These are phyloP conservation scores for Helicoverpa armigera DNA, from an alignment of 1,140 invertebrate genomes.

Conservation along the genomic window DNA sequence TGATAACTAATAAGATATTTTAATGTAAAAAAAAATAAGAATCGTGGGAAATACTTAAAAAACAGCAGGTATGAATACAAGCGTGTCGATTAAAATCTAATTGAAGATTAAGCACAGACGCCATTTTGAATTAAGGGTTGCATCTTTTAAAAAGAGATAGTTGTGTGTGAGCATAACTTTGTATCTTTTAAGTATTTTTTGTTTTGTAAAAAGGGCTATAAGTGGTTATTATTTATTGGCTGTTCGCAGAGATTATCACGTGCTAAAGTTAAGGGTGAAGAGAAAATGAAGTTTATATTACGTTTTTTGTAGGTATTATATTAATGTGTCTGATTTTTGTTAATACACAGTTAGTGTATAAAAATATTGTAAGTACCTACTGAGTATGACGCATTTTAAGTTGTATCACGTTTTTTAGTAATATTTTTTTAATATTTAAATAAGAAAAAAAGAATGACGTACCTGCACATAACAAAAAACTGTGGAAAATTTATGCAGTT, in stretches of 20 bases:
- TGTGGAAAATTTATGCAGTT: too few relatives aligned
- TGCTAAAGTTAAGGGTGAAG: neutral
- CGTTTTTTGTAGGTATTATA: too few relatives aligned
- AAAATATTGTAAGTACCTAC: too few relatives aligned
- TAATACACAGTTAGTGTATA: too few relatives aligned
- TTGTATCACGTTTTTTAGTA: too few relatives aligned
- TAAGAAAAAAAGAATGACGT: too few relatives aligned
- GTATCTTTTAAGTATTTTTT: slow-evolving; percentile 31
- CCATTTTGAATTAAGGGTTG: slow-evolving; percentile 31
- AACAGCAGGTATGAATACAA: slow-evolving; percentile 31
- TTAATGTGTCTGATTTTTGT: too few relatives aligned
- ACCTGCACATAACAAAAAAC: too few relatives aligned
- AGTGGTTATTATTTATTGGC: slow-evolving; percentile 11
- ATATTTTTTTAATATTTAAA: too few relatives aligned
- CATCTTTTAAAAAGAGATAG: slow-evolving; percentile 14
- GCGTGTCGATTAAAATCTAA: slow-evolving; percentile 44
- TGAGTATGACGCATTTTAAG: too few relatives aligned
- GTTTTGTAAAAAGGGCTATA: slow-evolving; percentile 4
- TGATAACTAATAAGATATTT: neutral
- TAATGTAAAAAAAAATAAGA: neutral
- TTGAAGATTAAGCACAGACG: slow-evolving; percentile 49
- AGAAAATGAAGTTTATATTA: neutral
- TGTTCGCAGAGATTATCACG: slow-evolving; percentile 22
- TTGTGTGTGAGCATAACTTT: slow-evolving; percentile 43
- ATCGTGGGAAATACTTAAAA: slow-evolving; percentile 24